Conservation (phyloP, 2,888 invertebrate genomes). For the Rotaria macrura region DNA sequence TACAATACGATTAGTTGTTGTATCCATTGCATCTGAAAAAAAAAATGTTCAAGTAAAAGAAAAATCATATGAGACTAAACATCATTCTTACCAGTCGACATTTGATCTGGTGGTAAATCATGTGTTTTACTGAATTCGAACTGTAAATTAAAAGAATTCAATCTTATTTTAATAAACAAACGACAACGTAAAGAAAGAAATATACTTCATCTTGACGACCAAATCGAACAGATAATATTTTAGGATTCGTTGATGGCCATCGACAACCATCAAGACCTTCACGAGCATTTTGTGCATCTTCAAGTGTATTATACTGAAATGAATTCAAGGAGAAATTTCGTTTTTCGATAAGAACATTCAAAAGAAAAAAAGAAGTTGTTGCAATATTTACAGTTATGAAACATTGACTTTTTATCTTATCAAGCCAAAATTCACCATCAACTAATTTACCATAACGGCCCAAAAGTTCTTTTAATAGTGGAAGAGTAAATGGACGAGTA, state of each 20-base stretch:
- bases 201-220: conserved; percentile 63
- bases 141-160: conserved; percentile 31
- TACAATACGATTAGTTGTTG: not conserved
- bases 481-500: conserved; percentile 81
- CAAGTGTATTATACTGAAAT: conserved; percentile 59
- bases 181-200: not conserved
- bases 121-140: conserved; percentile 35
- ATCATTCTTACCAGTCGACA: conserved; percentile 32
- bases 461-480: conserved; percentile 76
- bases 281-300: conserved; percentile 71
- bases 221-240: conserved; percentile 79
- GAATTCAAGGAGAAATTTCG: not conserved
- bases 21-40: not conserved
- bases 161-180: too few species aligned
- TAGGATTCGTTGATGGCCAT: conserved; percentile 92
- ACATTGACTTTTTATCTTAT: conserved; percentile 91
- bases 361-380: conserved; percentile 32
- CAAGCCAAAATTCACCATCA: conserved; percentile 78
- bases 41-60: not conserved
- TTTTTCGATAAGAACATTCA: too few species aligned
- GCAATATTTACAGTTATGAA: conserved; percentile 61
- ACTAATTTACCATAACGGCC: conserved; percentile 71
- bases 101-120: conserved; percentile 35
- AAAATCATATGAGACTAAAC: too few species aligned
- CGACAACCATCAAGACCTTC: conserved; percentile 83